Evolutionary conservation across 2,888 invertebrate species (phyloP), one percentile per base, ranked within the genome.

Genomic region (Acrocyrtus sp.): DNA sequence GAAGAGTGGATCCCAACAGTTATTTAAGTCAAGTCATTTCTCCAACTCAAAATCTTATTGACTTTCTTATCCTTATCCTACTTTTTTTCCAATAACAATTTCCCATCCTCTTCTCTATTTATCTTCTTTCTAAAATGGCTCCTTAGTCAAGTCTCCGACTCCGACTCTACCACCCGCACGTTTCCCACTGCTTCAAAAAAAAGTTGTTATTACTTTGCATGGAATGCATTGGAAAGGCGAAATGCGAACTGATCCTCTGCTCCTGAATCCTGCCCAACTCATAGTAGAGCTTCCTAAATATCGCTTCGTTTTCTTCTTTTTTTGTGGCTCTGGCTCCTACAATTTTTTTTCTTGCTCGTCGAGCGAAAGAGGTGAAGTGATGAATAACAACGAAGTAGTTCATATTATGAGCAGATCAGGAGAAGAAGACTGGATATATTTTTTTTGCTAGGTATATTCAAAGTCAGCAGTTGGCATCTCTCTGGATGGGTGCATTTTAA

Each of bases 361-460:
- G 58, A 29, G 45, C 48, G 65, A 47, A 29, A 26, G 51, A 69
- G 54, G 68, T 61, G 61, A 69, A 69, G 68, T 61, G 68, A 69
- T 69, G 68, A 69, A 69, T 69, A 69, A 69, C 68, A 69, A 69
- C 63, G 53, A 53, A 43, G 21, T 39, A n/a, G n/a, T n/a, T n/a
- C n/a, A n/a, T n/a, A n/a, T n/a, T n/a, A n/a, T n/a, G n/a, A n/a
- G n/a, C n/a, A n/a, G n/a, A n/a, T n/a, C n/a, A n/a, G n/a, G n/a
- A n/a, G n/a, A n/a, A n/a, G 39, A 24, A 41, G 26, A 57, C 57
- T 43, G 27, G 57, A 43, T 26, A 45, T 27, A 21, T 61, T 47
- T 47, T 61, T 61, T 61, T 27, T 27, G 8, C n/a, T 3, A 22
- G n/a, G 5, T 12, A 39, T 29, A 21, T n/a, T 10, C n/a, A n/a